Evolutionary conservation across 2,888 invertebrate species (phyloP).

Genomic region (Leptopilina myrica): DNA sequence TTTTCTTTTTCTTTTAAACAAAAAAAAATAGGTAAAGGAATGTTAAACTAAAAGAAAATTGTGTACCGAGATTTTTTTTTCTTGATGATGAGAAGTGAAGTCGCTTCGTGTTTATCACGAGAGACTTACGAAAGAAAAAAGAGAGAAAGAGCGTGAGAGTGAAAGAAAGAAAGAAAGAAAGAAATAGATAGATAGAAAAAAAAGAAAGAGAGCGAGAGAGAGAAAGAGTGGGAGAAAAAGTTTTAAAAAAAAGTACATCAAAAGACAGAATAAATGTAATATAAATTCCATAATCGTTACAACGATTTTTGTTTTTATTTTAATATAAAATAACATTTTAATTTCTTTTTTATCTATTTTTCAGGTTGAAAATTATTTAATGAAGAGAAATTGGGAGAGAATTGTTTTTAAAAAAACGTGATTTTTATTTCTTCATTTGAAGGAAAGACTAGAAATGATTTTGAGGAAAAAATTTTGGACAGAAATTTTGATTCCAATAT

Average conservation of each 20-base stretch:
- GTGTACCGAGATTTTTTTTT: conserved; percentile 39
- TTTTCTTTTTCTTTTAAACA: neutral
- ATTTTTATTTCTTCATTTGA: no score
- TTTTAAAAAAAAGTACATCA: conserved; percentile 67
- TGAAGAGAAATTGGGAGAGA: no score
- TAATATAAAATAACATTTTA: no score
- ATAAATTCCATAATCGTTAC: conserved; percentile 72
- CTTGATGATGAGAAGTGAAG: conserved; percentile 47
- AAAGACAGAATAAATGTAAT: conserved; percentile 74
- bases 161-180: conserved; percentile 53
- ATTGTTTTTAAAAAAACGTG: no score
- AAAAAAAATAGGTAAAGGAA: conserved; percentile 25
- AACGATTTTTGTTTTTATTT: conserved; percentile 14
- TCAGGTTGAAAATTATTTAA: no score
- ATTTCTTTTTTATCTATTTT: no score
- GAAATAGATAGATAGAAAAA: conserved; percentile 53
- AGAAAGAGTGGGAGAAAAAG: conserved; percentile 55
- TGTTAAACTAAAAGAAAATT: conserved; percentile 9
- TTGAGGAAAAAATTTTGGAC: no score
- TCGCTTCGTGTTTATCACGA: conserved; percentile 56
- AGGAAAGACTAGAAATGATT: no score
- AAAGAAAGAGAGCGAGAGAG: conserved; percentile 52
- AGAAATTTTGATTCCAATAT: no score
- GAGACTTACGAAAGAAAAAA: conserved; percentile 56
- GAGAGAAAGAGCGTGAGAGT: conserved; percentile 45